Evolutionary conservation across 2,888 invertebrate genomes (phyloP).

Genomic region (Diplolepis rosae): DNA sequence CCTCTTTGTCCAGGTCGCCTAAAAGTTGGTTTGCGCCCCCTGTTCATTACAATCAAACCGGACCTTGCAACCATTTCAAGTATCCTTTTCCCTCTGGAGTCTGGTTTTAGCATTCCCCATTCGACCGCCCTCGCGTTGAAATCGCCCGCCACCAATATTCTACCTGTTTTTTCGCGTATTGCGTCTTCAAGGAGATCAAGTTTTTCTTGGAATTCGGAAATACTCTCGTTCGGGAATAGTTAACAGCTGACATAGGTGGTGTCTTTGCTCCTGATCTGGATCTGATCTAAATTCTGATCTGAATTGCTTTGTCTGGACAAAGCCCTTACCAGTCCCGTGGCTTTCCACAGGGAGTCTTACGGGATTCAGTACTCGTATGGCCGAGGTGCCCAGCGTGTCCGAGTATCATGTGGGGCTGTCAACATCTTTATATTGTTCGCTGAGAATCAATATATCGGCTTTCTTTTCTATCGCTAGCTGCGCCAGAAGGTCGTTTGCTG

Average conservation of each 20-base stretch:
- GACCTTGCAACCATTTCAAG: slow-evolving; percentile 52
- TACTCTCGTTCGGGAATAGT: not conserved
- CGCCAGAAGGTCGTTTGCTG: too few species aligned
- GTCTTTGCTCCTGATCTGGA: too few species aligned
- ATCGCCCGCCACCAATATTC: slow-evolving; percentile 26
- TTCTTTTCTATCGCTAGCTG: not conserved
- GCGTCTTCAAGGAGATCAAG: not conserved
- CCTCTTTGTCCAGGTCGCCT: slow-evolving; percentile 36
- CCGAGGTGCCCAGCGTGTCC: not conserved
- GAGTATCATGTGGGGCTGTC: not conserved
- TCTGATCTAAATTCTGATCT: too few species aligned
- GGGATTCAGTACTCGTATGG: not conserved
- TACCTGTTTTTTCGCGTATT: not conserved
- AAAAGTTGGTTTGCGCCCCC: slow-evolving; percentile 37
- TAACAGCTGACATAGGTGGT: not conserved
- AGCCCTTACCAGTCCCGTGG: not conserved
- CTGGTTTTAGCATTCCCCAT: slow-evolving; percentile 51
- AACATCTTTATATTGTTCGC: not conserved
- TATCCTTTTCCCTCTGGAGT: slow-evolving; percentile 48
- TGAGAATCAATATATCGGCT: not conserved
- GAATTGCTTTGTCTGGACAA: not conserved
- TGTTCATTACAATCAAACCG: slow-evolving; percentile 38
- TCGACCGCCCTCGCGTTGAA: slow-evolving; percentile 44
- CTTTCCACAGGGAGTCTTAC: not conserved
- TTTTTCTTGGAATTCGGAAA: not conserved